Evolutionary conservation across 2,888 invertebrate genomes (phyloP), one percentile per base, ranked within the genome.

Genomic region (Epinotia demarniana): DNA sequence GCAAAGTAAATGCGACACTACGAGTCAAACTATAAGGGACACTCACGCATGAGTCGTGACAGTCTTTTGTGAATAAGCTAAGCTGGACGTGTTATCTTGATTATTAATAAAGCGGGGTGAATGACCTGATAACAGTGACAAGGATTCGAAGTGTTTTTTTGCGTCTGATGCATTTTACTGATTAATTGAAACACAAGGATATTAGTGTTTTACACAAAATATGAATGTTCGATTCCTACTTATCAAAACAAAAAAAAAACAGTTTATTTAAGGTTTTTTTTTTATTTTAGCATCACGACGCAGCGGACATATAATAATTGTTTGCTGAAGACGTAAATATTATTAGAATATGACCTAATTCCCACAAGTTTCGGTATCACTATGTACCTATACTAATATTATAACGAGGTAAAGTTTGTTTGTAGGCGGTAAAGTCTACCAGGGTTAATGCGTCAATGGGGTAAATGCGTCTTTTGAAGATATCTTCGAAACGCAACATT

Each of bases 91-190:
- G 19, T 57, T 57, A 43, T 43, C 8, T 19, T 11, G 39, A 49
- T 39, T 19, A 68, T 46, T 58, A 23, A 58, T 57, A 68, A 19
- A 23, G 57, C 18, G 68, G n/a, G 27, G 69, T 60, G 23, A 69
- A 43, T 69, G 16, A 69, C 69, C 69, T 69, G 55, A 55, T 39
- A 67, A 57, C 67, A 55, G 69, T 23, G 69, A 60, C 53, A 19
- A 16, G 46, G 46, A 23, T 64, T 12, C 46, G 12, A 49, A 43
- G 64, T 58, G 39, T 19, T 68, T n/a, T 18, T 43, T 23, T 8
- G 27, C 61, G 33, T 33, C 27, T 61, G 60, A 23, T 53, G 53
- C 53, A 53, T 53, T 53, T 53, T 53, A n/a, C n/a, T n/a, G 53
- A 49, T 49, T n/a, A n/a, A 16, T n/a, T 49, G 49, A 5, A 49